Conservation (phyloP, 2,888 invertebrate genomes). For the Apamea epomidion region DNA sequence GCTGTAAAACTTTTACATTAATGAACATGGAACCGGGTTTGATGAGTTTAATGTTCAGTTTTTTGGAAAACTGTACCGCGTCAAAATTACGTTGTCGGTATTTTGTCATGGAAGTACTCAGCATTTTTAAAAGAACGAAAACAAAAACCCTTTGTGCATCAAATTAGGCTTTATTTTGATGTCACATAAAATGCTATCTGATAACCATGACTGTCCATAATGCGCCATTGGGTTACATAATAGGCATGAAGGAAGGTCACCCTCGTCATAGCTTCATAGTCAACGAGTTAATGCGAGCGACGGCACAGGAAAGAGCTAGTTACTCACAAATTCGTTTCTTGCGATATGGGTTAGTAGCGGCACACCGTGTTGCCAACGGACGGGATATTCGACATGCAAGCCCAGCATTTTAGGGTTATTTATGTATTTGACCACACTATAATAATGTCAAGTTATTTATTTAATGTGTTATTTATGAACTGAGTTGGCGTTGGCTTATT, state of each 20-base stretch:
- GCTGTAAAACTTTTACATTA: slow-evolving; percentile 67
- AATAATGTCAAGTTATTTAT: slow-evolving; percentile 48
- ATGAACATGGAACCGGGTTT: slow-evolving; percentile 59
- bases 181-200: slow-evolving; percentile 48
- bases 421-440: slow-evolving; percentile 34
- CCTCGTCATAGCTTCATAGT: slow-evolving; percentile 43
- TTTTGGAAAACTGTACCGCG: slow-evolving; percentile 43
- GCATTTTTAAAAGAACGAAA: slow-evolving; percentile 7
- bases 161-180: slow-evolving; percentile 34
- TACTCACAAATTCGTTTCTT: slow-evolving; percentile 63
- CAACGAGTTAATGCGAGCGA: slow-evolving; percentile 46
- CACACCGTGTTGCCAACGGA: slow-evolving; percentile 36
- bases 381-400: slow-evolving; percentile 56
- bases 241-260: slow-evolving; percentile 56
- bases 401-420: slow-evolving; percentile 39
- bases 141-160: neutral
- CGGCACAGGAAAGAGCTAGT: slow-evolving; percentile 65
- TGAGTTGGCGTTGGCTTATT: slow-evolving; percentile 35
- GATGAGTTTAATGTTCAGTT: slow-evolving; percentile 44
- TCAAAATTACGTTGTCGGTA: slow-evolving; percentile 27
- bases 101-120: slow-evolving; percentile 24
- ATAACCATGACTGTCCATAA: slow-evolving; percentile 49
- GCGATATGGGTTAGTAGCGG: slow-evolving; percentile 68
- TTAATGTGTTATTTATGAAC: slow-evolving; percentile 34
- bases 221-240: slow-evolving; percentile 41